These are phyloP conservation scores for Conus canariensis DNA, from an alignment of 2,888 invertebrate genomes.

Conservation along the genomic window DNA sequence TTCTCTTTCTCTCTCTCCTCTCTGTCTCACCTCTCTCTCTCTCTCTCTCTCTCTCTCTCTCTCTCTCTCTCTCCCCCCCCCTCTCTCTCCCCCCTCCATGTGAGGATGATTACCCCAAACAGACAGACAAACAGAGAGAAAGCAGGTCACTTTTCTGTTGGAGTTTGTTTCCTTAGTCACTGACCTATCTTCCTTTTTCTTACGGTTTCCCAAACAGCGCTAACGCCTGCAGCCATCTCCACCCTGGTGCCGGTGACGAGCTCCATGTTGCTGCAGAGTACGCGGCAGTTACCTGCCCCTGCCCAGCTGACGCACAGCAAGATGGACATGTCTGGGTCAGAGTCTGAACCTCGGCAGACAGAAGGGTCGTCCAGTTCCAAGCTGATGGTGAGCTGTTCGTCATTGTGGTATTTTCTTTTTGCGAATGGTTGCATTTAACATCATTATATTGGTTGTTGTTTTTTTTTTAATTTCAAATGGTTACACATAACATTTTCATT, in stretches of 20 bases:
- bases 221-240: slow-evolving; percentile 38
- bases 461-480: no score
- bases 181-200: no score
- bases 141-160: no score
- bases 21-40: no score
- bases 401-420: neutral
- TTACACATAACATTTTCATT: neutral
- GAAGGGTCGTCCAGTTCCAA: slow-evolving; percentile 16
- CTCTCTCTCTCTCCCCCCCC: no score
- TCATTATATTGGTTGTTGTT: no score
- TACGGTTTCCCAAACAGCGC: neutral
- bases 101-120: no score
- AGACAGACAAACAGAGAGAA: no score
- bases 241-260: slow-evolving; percentile 65
- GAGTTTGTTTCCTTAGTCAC: no score
- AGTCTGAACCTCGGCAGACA: neutral
- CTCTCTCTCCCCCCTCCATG: no score
- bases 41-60: no score
- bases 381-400: slow-evolving; percentile 41
- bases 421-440: neutral
- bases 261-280: slow-evolving; percentile 69
- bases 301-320: slow-evolving; percentile 47
- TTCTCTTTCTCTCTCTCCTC: no score
- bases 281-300: slow-evolving; percentile 64
- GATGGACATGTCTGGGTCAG: slow-evolving; percentile 52